These are phyloP conservation scores for Yoshiicerus persimilis DNA, from an alignment of 1,140 invertebrate genomes.

Conservation along the genomic window DNA sequence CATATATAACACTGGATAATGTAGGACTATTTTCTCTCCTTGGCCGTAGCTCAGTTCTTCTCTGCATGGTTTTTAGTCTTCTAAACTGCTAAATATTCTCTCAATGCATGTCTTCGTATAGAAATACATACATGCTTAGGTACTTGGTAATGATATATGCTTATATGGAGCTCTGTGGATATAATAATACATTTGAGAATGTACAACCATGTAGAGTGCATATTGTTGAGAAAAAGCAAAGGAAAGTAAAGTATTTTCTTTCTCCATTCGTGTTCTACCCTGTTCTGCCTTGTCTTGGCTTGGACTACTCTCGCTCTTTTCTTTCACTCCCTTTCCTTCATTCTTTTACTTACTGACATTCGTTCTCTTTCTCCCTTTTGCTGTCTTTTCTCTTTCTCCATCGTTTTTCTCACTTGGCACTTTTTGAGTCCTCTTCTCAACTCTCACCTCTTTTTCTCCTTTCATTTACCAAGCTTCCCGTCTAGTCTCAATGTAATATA, in stretches of 20 bases:
- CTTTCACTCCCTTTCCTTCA: background rate
- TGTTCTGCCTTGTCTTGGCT: background rate
- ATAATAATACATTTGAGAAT: too few species aligned
- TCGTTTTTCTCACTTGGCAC: background rate
- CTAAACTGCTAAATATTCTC: background rate
- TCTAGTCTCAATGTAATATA: too few species aligned
- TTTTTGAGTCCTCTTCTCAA: background rate
- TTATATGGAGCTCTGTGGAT: background rate
- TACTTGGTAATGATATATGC: background rate
- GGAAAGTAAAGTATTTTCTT: background rate
- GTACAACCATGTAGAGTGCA: background rate
- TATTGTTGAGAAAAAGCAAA: too few species aligned
- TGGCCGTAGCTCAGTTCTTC: background rate
- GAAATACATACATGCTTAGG: background rate
- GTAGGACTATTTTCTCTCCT: background rate
- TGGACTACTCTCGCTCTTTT: background rate
- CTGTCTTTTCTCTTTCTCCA: background rate
- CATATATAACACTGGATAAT: background rate
- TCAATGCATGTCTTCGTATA: background rate
- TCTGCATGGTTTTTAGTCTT: background rate
- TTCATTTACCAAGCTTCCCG: slow-evolving; percentile 1
- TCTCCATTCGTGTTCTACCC: background rate
- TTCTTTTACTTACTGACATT: background rate
- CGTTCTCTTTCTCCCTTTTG: background rate
- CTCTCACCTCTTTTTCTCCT: slow-evolving; percentile 5